Conservation (phyloP, 2,113 vertebrate genomes). For the Eolophus roseicapilla region DNA sequence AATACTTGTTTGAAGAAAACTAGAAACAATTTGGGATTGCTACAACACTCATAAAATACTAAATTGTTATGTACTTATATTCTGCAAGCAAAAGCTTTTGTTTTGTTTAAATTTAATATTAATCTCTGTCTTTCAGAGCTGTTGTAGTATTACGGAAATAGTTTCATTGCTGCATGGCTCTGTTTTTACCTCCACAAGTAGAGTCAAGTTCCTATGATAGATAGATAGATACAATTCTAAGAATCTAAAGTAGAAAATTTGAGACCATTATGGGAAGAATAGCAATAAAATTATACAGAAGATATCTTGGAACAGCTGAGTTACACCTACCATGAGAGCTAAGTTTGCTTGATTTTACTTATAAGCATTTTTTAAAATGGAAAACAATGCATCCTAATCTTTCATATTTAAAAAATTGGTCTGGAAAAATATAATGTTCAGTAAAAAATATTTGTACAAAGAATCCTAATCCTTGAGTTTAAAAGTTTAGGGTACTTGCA, state of each 20-base stretch:
- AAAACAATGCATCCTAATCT: background rate
- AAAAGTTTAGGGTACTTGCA: background rate
- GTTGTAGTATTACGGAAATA: background rate
- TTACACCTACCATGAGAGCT: background rate
- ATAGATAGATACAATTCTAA: background rate
- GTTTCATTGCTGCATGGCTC: background rate
- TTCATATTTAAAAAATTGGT: background rate
- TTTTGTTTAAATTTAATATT: background rate
- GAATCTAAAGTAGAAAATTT: background rate
- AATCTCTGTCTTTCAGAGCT: background rate
- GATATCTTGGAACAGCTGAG: background rate
- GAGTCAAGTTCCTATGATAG: background rate
- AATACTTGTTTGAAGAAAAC: background rate
- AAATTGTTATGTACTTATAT: background rate
- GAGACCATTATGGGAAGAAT: background rate
- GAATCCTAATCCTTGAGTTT: background rate
- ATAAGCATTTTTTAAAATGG: background rate
- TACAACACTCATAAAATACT: background rate
- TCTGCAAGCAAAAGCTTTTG: background rate
- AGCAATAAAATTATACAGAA: background rate
- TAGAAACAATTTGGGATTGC: background rate
- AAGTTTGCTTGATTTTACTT: background rate
- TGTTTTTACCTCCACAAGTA: background rate
- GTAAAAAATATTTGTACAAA: background rate
- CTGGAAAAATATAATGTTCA: background rate